These are phyloP conservation scores for Burhinus oedicnemus DNA, from an alignment of 2,113 vertebrate genomes.

Conservation along the genomic window DNA sequence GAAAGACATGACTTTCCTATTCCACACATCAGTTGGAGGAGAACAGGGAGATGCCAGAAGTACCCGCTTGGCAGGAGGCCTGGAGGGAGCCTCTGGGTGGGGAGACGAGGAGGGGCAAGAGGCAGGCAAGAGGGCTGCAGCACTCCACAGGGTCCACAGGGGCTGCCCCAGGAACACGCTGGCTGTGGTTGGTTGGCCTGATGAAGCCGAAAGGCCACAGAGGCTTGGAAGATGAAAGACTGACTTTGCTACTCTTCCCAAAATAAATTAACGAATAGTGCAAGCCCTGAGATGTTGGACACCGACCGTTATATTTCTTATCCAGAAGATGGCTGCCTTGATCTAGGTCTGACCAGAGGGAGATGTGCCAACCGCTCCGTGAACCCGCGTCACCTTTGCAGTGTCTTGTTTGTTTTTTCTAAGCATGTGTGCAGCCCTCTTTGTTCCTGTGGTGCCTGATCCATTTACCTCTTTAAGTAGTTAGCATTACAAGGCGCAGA, in stretches of 20 bases:
- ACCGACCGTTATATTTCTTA: not conserved
- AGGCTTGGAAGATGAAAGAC: not conserved
- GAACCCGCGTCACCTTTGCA: not conserved
- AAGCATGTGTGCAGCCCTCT: not conserved
- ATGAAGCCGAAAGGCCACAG: not conserved
- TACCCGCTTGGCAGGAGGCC: not conserved
- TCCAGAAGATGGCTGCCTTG: not conserved
- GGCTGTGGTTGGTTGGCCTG: not conserved
- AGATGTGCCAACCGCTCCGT: not conserved
- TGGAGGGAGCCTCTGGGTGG: not conserved
- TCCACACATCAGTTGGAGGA: not conserved
- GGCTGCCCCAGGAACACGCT: fast-evolving
- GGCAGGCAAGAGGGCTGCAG: not conserved
- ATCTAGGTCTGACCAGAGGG: not conserved
- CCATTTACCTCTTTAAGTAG: not conserved
- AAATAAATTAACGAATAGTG: fast-evolving
- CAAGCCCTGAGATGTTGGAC: not conserved
- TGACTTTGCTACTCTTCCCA: not conserved
- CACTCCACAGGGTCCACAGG: no score
- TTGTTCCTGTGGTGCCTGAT: not conserved
- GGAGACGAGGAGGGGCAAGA: fast-evolving
- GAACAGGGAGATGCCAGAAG: not conserved
- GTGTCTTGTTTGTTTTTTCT: not conserved
- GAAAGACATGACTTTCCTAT: not conserved
- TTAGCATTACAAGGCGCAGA: not conserved